These are phyloP conservation scores for Macrosoma leucophasiata DNA, from an alignment of 2,888 invertebrate genomes.

Conservation along the genomic window DNA sequence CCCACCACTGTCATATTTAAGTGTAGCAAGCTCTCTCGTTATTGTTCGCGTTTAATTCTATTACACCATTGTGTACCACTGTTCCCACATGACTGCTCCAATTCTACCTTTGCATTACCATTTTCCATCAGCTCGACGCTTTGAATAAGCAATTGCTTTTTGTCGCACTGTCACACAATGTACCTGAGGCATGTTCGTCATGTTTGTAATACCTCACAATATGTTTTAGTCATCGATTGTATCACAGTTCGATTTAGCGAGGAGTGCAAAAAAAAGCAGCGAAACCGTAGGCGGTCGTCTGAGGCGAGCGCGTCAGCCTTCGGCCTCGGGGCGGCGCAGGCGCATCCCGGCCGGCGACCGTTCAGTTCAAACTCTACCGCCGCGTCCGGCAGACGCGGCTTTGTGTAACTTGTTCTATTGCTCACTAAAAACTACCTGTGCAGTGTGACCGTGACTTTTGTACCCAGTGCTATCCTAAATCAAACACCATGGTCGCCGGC, in stretches of 20 bases:
- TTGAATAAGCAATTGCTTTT: too few species aligned
- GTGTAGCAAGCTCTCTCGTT: too few species aligned
- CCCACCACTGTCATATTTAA: too few species aligned
- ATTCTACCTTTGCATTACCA: too few species aligned
- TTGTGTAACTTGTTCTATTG: conserved; percentile 41
- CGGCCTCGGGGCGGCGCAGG: conserved; percentile 25
- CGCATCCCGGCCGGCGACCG: conserved; percentile 40
- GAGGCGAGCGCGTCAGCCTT: conserved; percentile 42
- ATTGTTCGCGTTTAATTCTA: too few species aligned
- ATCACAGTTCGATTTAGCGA: conserved; percentile 45
- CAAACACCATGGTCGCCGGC: conserved; percentile 68
- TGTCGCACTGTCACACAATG: too few species aligned
- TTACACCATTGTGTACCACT: too few species aligned
- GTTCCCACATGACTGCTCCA: too few species aligned
- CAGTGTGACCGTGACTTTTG: conserved; percentile 50
- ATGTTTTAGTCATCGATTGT: conserved; percentile 33
- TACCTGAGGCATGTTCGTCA: too few species aligned
- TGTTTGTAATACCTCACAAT: conserved; percentile 2
- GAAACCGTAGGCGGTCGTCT: conserved; percentile 30
- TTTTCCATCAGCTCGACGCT: too few species aligned
- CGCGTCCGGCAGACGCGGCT: conserved; percentile 72
- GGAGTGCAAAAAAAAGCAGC: conserved; percentile 36
- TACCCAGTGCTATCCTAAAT: conserved; percentile 47
- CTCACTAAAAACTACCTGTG: conserved; percentile 29
- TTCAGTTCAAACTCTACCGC: conserved; percentile 69